Evolutionary conservation across 2,888 invertebrate genomes (phyloP).

Genomic region (Ganaspis brasiliensis): DNA sequence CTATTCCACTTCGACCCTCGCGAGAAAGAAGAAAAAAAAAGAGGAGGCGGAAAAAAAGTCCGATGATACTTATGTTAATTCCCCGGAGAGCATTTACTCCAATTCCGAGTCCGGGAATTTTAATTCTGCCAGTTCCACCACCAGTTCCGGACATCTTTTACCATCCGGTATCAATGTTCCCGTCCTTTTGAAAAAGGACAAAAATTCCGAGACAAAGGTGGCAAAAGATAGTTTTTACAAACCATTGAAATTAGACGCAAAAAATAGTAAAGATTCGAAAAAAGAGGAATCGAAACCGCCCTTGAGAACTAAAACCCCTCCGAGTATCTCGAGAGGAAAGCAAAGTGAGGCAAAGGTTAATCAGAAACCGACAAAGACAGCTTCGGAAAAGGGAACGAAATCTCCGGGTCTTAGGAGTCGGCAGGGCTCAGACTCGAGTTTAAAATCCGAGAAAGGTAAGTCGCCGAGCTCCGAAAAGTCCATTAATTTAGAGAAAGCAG

Average conservation of each 20-base stretch:
- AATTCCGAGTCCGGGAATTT: constrained; percentile 81
- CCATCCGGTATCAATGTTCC: constrained; percentile 88
- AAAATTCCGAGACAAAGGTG: constrained; percentile 65
- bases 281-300: constrained; percentile 63
- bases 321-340: constrained; percentile 60
- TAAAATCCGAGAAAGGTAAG: constrained; percentile 59
- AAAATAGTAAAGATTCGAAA: constrained; percentile 54
- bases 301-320: constrained; percentile 70
- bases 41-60: constrained; percentile 68
- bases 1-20: constrained; percentile 89
- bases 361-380: constrained; percentile 63
- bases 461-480: constrained; percentile 51
- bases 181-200: constrained; percentile 73
- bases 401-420: constrained; percentile 55
- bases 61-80: constrained; percentile 84
- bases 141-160: constrained; percentile 88
- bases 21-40: constrained; percentile 81
- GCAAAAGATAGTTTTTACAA: constrained; percentile 67
- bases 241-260: constrained; percentile 58
- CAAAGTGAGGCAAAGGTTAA: too few relatives aligned
- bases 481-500: constrained; percentile 60
- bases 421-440: constrained; percentile 68
- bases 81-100: constrained; percentile 84
- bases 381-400: constrained; percentile 52
- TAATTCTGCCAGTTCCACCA: constrained; percentile 84